A percentile compares a stretch with the other conserved stretches of the same genome.
Evolutionary conservation across 2,113 vertebrate genomes (phyloP).

Genomic region (Desmodus rotundus): DNA sequence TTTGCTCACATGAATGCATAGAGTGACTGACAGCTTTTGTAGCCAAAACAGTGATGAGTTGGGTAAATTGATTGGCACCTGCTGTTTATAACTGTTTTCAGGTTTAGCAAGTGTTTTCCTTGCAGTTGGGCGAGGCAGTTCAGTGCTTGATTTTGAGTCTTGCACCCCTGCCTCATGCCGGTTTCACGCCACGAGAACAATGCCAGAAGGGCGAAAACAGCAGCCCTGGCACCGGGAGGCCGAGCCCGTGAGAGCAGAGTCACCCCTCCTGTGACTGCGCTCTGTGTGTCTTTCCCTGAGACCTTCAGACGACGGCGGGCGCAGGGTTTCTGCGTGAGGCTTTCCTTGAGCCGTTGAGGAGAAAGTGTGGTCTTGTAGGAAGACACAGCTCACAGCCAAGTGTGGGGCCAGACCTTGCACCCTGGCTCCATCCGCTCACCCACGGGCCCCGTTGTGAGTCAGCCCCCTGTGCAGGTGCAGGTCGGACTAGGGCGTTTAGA

Average conservation of each 20-base stretch:
- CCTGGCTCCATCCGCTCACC: fast-evolving
- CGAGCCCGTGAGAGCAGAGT: not conserved
- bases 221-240: fast-evolving
- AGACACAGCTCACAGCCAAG: not conserved
- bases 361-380: not conserved
- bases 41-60: not conserved
- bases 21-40: not conserved
- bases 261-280: not conserved
- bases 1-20: not conserved
- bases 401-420: not conserved
- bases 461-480: not conserved
- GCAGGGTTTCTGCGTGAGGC: not conserved
- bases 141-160: not conserved
- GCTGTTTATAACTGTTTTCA: not conserved
- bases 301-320: not conserved
- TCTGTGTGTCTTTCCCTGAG: not conserved
- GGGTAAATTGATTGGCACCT: not conserved
- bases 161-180: fast-evolving
- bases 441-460: fast-evolving
- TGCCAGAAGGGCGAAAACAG: too few species aligned
- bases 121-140: not conserved
- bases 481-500: not conserved
- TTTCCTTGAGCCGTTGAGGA: not conserved
- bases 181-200: not conserved
- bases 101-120: not conserved